Base-by-base conservation (phyloP, 2,797 vertebrate genomes). In the Coluber constrictor region DNA sequence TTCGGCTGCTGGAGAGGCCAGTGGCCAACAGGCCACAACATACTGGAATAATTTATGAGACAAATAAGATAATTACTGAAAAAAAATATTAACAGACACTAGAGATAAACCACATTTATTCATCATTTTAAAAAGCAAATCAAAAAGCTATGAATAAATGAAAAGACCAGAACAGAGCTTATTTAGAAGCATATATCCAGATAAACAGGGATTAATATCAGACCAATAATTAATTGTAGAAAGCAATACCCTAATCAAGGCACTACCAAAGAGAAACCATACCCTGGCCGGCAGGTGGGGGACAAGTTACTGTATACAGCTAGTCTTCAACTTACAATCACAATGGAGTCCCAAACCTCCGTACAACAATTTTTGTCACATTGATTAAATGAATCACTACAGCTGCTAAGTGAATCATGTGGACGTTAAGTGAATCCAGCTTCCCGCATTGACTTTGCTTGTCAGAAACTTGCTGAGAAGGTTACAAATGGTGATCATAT, bases 261-360 rank as follows among this genome's bases (percentile, higher is more conserved):
- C n/a, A 66, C 63, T 66, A n/a, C 29, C 63, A 66, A 66, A n/a
- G 29, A 66, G 63, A 66, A n/a, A n/a, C 4, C 63, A 13, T n/a
- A 66, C 2, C 3, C 29, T 0, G 0, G 12, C 5, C 27, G 13
- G 5, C 5, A 4, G 29, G 12, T 66, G 29, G 12, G 25, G 13
- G 29, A 25, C 63, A 15, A n/a, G 12, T 15, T n/a, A 66, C 63
- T n/a, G 13, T 66, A 66, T 66, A 66, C 13, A 66, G 13, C 0
- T 15, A 66, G 25, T 29, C 61, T 27, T 63, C 27, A 63, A n/a
- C 13, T n/a, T 66, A n/a, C 13, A 63, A 29, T 63, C 61, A 63
- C 27, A n/a, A 66, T 66, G 29, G 29, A n/a, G 2, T n/a, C 29
- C 11, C 2, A 66, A 66, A n/a, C 12, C 63, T n/a, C 63, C 12